These are phyloP conservation scores for Sarotherodon lohbergeri DNA, from an alignment of 2,113 vertebrate species.

Conservation along the genomic window DNA sequence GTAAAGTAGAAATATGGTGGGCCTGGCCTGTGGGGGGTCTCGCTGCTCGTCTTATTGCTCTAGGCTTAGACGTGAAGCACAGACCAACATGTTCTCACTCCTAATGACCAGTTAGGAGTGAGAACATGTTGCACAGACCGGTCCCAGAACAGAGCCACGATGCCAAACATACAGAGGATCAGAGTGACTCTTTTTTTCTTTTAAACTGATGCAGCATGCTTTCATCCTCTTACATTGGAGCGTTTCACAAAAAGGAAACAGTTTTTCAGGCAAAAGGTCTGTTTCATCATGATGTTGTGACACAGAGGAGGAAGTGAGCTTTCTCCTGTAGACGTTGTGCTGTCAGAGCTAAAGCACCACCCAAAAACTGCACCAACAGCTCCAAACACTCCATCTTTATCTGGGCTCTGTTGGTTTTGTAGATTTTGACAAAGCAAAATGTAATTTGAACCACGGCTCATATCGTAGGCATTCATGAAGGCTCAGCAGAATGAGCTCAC, in stretches of 20 bases:
- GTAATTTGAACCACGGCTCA: fast-evolving
- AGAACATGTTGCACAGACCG: neutral
- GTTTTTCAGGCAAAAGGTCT: neutral
- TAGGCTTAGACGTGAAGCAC: neutral
- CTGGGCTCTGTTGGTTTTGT: neutral
- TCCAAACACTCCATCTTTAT: neutral
- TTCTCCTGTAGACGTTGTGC: neutral
- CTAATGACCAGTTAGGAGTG: neutral
- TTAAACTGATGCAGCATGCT: neutral
- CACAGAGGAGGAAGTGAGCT: neutral
- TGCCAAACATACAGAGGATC: neutral
- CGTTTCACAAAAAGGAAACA: neutral
- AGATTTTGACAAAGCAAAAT: neutral
- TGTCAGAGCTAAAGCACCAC: fast-evolving
- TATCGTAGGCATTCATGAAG: neutral
- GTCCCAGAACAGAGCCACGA: neutral
- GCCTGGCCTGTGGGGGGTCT: neutral
- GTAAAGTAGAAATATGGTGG: neutral
- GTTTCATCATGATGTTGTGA: neutral
- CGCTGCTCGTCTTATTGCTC: neutral
- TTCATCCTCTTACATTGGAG: neutral
- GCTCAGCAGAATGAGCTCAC: neutral
- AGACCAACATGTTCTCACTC: neutral
- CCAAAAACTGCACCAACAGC: neutral
- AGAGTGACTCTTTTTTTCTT: neutral